Base-by-base conservation (phyloP, 2,888 invertebrate species). In the Alviniconcha strummeri region DNA sequence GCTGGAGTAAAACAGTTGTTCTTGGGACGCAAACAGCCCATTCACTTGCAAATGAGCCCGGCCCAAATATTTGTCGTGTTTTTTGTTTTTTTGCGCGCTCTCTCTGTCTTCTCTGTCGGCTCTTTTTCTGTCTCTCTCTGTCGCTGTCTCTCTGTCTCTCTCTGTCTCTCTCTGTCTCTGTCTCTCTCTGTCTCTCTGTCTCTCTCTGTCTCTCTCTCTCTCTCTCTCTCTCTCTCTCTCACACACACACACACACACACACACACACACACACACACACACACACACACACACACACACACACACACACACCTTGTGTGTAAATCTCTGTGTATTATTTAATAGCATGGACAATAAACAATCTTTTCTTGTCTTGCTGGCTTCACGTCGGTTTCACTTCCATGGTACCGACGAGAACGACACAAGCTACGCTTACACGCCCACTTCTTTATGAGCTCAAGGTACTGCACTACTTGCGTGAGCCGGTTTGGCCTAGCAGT, bases 141-240 rank as follows among this genome's bases (percentile, higher is more conserved):
- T 64, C 36, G 1, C 64, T 64, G 3, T 13, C 3, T 64, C 64
- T 64, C 64, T 64, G 3, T 64, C 64, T 4, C 3, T 64, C 64
- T 64, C 64, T 64, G 64, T 64, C 15, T 52, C 74, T 74, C 74
- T 74, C 74, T 74, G 2, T 74, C 74, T 74, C 74, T 55, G 1
- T 76, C 75, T 76, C 75, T 76, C 75, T 76, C 55, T 76, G 55
- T 76, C 75, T 76, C 17, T 76, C 75, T 76, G 55, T 54, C 75
- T 75, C 74, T 52, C 64, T 67, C 76, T 67, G 54, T n/a, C 54
- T 67, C 75, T 64, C 54, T 76, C 64, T 75, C 82, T 67, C 64
- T 76, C 76, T 55, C 54, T 76, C 54, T 52, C 76, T 82, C 76
- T 67, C 67, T 67, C 69, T 11, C 69, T 67, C 64, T 17, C 77